Base-by-base conservation (phyloP, 2,888 invertebrate genomes). In the Eustalomyia histrio region DNA sequence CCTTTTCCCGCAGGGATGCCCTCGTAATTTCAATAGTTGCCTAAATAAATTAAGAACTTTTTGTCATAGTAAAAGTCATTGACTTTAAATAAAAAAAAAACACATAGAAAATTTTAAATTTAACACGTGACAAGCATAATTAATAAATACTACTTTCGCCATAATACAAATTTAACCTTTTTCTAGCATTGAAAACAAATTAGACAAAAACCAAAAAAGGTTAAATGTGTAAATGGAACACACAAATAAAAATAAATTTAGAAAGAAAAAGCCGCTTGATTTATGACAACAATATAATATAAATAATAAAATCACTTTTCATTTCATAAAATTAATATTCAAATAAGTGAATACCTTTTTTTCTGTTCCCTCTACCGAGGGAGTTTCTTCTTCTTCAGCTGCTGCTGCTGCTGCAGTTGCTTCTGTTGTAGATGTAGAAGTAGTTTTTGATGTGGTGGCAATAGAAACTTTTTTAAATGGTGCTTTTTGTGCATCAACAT, bases 401-500 rank as follows among this genome's bases (percentile, higher is more conserved):
- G 52, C 29, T 1, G 6, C 29, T 29, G 29, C 29, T 29, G 29
- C 29, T 29, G 29, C 55, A 14, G 74, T 57, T 47, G 86, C 61
- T 14, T 83, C 75, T 60, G 85, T 83, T 16, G 92, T 92, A n/a
- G 91, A 91, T 64, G 92, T 92, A 21, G 92, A 91, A 29, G 92
- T 91, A 57, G 87, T 83, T 74, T 84, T 86, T 69, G 89, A 83
- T 78, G 88, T 85, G 76, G 88, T 87, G 72, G 87, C 85, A 83
- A 88, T 83, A 71, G 88, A 93, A 29, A 92, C 90, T 89, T 92
- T 93, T 89, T 94, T 92, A 76, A 94, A 91, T 0, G 94, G 92
- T 14, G 94, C 83, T 52, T 92, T 91, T 29, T 29, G 29, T 33
- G 92, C 92, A 73, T 91, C 90, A 33, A 91, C 78, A 61, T 75